Evolutionary conservation across 2,888 invertebrate species (phyloP).

Genomic region (Ophion slaviceki): DNA sequence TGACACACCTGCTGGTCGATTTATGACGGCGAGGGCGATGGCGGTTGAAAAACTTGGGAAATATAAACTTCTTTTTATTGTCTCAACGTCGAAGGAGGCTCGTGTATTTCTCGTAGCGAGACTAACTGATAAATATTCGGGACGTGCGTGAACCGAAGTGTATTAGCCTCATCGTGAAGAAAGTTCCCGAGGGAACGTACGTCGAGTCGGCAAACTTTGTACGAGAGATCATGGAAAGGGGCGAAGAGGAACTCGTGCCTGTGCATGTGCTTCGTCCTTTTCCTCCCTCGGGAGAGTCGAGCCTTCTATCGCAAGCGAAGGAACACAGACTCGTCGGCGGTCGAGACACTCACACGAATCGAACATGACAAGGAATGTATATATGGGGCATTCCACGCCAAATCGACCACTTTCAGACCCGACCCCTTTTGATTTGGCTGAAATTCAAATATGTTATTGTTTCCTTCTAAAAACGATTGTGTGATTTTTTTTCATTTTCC

Average conservation of each 20-base stretch:
- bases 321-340: slow-evolving; percentile 56
- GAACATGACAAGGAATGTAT: slow-evolving; percentile 12
- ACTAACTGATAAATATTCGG: slow-evolving; percentile 64
- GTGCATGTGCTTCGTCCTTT: slow-evolving; percentile 42
- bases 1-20: background rate
- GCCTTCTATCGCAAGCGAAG: slow-evolving; percentile 1
- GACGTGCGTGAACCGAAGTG: slow-evolving; percentile 64
- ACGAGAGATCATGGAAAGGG: slow-evolving; percentile 31
- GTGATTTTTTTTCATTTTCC: too few relatives aligned
- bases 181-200: slow-evolving; percentile 63
- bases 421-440: too few relatives aligned
- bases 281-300: slow-evolving; percentile 49
- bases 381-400: too few relatives aligned
- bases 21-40: background rate
- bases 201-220: slow-evolving; percentile 66
- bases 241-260: slow-evolving; percentile 8
- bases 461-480: too few relatives aligned
- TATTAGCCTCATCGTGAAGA: slow-evolving; percentile 60
- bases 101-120: slow-evolving; percentile 36
- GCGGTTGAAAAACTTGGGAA: slow-evolving; percentile 18
- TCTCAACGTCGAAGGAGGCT: slow-evolving; percentile 1
- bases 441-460: too few relatives aligned
- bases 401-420: too few relatives aligned
- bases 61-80: slow-evolving; percentile 31
- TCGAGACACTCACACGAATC: slow-evolving; percentile 46